Conservation (phyloP, 2,113 vertebrate genomes). For the Thunnus maccoyii region DNA sequence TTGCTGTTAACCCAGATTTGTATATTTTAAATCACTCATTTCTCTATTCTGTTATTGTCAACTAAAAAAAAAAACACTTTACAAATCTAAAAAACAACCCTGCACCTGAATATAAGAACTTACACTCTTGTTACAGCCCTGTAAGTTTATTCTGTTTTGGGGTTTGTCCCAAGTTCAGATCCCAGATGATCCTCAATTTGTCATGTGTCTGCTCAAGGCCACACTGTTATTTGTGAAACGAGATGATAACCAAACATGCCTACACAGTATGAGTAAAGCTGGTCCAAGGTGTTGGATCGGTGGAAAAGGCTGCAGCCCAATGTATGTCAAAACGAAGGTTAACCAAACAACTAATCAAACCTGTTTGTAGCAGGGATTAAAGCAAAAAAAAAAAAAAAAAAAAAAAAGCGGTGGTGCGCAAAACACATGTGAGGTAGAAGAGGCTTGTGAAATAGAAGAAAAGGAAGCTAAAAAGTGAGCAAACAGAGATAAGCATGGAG, state of each 20-base stretch:
- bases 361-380: background rate
- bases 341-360: background rate
- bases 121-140: background rate
- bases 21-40: background rate
- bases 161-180: background rate
- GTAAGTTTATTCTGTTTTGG: background rate
- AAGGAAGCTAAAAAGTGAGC: background rate
- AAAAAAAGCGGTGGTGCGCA: background rate
- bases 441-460: background rate
- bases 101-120: background rate
- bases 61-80: background rate
- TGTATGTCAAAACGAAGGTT: constrained; percentile 3
- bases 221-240: constrained; percentile 2
- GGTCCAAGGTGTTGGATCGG: constrained; percentile 5
- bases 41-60: background rate
- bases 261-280: background rate
- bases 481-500: background rate
- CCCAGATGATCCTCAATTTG: background rate
- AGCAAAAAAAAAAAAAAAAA: background rate
- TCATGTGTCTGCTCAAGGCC: constrained; percentile 1
- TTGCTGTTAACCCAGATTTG: background rate
- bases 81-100: background rate
- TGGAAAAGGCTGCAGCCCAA: background rate
- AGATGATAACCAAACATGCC: constrained; percentile 2
- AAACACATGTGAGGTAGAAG: background rate